Base-by-base conservation (phyloP, 2,113 vertebrate species). In the Thunnus maccoyii region DNA sequence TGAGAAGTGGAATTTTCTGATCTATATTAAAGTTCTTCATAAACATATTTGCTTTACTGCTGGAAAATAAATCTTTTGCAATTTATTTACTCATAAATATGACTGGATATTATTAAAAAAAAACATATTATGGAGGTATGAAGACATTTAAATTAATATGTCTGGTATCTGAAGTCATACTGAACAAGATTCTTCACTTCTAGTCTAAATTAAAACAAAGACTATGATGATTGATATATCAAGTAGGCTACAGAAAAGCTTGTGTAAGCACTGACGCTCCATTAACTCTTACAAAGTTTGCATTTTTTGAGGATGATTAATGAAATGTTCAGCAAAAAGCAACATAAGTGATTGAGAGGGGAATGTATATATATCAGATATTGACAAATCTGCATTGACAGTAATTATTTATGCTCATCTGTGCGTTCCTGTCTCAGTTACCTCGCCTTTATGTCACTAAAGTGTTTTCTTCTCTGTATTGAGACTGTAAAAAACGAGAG, bases 21-120 rank as follows among this genome's bases (percentile, higher is more conserved):
- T 97, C 96, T 97, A 98, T 98, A 98, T 98, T 96, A 97, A 98
- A 98, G 96, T 97, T 96, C 97, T 98, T 97, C 99, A 99, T 99
- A 99, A 99, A 99, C 98, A 97, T 98, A 98, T 98, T 98, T 99
- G 98, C 97, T 98, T 98, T 98, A 97, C 96, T 97, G 96, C 96
- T 91, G 91, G 93, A 91, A 88, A 72, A 25, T 2, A 50, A 16
- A 17, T 25, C 1, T 55, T 30, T 60, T 30, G 25, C 5, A 2
- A 0, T 70, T 78, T 72, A 7, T 82, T 72, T 7, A 50, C 30
- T 11, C 3, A 1, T 16, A 13, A 47, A 18, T 41, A 7, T 11
- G 9, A 2, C 41, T 56, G 18, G 14, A 48, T 27, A 14, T 25
- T 7, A 25, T 41, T 25, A 14, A 22, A 22, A 22, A 25, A 27